Base-by-base conservation (phyloP, 2,888 invertebrate genomes). In the Maniola hyperantus region DNA sequence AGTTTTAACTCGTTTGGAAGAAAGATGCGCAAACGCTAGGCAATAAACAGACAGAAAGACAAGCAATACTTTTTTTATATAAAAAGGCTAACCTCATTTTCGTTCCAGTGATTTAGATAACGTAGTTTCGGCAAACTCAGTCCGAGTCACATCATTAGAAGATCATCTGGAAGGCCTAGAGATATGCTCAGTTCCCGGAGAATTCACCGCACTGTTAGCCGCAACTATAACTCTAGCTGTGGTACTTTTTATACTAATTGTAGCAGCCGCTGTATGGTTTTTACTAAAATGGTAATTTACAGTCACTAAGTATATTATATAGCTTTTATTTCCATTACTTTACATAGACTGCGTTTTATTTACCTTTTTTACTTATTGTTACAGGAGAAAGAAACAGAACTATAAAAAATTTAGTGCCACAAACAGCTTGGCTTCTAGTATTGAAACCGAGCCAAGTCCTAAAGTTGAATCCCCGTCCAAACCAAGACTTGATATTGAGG, bases 151-250 rank as follows among this genome's bases (percentile, higher is more conserved):
- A 81, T 81, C 91, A 36, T 75, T 92, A 44, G 82, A 87, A 86
- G 88, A 91, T 83, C 84, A 91, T 87, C 84, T 91, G 55, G 80
- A 83, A 72, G 77, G 74, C 73, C 77, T 77, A 64, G 79, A 80
- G 79, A 83, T 83, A 77, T 79, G 80, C 76, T 72, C 74, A 72
- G 74, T 79, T 59, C 72, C 80, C 67, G 81, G 76, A 83, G 82
- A 82, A 83, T 81, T 87, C 75, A 82, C 76, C 36, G 88, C 83
- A 76, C 83, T 91, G 78, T 81, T 92, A 77, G 85, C 79, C 42
- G 76, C 90, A 13, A 91, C 91, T 61, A 90, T 92, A 77, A 78
- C 85, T 68, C 85, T 91, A 53, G 83, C 87, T 68, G 74, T 86
- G 73, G 75, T 91, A 60, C 82, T 91, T 63, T 84, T 90, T 77